Base-by-base conservation (phyloP, 2,113 vertebrate species). In the Semicossyphus pulcher region DNA sequence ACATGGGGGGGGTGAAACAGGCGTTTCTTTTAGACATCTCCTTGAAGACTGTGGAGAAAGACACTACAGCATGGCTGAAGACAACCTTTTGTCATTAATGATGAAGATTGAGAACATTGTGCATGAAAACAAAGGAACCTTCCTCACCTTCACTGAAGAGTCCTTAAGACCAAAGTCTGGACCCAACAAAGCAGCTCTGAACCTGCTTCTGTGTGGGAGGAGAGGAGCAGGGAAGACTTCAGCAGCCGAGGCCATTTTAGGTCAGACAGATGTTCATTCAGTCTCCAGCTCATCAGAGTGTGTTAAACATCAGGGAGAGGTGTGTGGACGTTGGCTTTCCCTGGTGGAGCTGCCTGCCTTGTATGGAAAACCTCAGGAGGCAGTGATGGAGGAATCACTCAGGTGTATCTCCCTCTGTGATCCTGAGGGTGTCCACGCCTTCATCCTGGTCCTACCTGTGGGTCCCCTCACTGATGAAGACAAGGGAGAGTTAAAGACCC, bases 121-220 rank as follows among this genome's bases (percentile, higher is more conserved):
- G 0, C 11, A 1, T 15, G 28, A 70, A 15, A 65, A 49, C n/a
- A 37, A 16, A 29, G 31, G 20, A 45, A n/a, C 15, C 11, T 59
- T 71, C 23, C 77, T 78, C 15, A 76, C 34, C 39, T 34, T 39
- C 36, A 66, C 29, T 57, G 53, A 60, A 39, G 52, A 41, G 18
- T 44, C 20, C 12, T 29, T 28, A 0, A n/a, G 4, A 14, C 21
- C 12, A 25, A 34, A 20, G 25, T 34, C 53, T 56, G 44, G 10
- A 25, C 18, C 5, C 34, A 52, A 23, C 0, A 75, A 11, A 29
- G 4, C 31, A 41, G 21, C 32, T 62, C 14, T 72, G 28, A 82
- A 72, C 41, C 57, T 81, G 65, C 58, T 81, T 23, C 53, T 81
- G 28, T 81, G 36, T 76, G 78, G 73, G 21, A 72, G 48, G 4